phyloP scores from a whole-genome alignment of 1,140 invertebrate species.

The Holotrichia oblita region DNA sequence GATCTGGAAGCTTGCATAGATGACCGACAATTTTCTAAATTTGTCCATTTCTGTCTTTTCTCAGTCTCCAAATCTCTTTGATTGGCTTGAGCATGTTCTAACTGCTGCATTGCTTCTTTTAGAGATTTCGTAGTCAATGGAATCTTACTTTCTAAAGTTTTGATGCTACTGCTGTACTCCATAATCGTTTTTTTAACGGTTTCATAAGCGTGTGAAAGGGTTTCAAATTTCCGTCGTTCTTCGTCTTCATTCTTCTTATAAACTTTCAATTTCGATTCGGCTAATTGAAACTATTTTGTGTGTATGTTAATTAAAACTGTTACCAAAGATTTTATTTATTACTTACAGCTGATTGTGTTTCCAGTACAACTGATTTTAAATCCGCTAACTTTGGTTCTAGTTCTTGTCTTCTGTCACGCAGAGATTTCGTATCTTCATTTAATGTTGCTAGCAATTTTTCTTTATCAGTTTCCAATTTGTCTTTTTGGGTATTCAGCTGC shows the following conservation, averaged over 20 bases:
- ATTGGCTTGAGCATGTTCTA: slow-evolving; percentile 58
- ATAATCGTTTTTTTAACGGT: slow-evolving; percentile 60
- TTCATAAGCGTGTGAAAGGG: slow-evolving; percentile 65
- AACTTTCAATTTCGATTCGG: slow-evolving; percentile 84
- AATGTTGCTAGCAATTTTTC: slow-evolving; percentile 67
- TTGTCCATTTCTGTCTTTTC: slow-evolving; percentile 59
- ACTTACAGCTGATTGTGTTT: slow-evolving; percentile 73
- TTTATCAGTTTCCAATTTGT: slow-evolving; percentile 69
- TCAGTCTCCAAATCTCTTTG: slow-evolving; percentile 58
- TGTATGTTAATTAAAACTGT: not conserved
- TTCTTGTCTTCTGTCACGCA: slow-evolving; percentile 74
- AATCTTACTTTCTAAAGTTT: slow-evolving; percentile 63
- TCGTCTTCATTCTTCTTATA: slow-evolving; percentile 79
- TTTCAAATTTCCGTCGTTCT: slow-evolving; percentile 78
- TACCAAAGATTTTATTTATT: not conserved
- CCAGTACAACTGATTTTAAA: slow-evolving; percentile 76
- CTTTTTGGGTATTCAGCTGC: slow-evolving; percentile 64
- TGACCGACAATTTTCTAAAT: slow-evolving; percentile 71
- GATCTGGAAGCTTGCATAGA: slow-evolving; percentile 77
- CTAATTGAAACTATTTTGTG: slow-evolving; percentile 49
- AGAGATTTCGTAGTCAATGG: slow-evolving; percentile 63
- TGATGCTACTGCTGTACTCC: slow-evolving; percentile 59
- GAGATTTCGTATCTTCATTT: slow-evolving; percentile 66
- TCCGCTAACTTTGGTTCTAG: slow-evolving; percentile 74
- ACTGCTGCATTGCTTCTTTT: slow-evolving; percentile 60